A percentile compares a stretch with the other conserved stretches of the same genome.
Conservation (phyloP, 2,888 invertebrate genomes). For the Metopia argyrocephala region DNA sequence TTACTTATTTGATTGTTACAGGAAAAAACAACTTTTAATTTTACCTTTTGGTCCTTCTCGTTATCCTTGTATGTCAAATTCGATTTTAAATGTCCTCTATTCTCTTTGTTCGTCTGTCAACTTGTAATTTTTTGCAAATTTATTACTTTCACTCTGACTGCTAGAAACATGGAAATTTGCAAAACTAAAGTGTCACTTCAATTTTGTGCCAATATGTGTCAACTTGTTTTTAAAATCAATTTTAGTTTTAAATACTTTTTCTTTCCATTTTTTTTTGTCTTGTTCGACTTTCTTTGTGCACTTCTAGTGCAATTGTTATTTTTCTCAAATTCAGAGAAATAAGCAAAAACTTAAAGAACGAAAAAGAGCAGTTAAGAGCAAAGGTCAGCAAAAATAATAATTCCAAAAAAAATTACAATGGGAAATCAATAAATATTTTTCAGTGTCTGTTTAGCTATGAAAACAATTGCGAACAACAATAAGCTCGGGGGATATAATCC, state of each 20-base stretch:
- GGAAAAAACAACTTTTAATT: slow-evolving; percentile 20
- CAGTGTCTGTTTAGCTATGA: slow-evolving; percentile 37
- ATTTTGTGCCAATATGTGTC: slow-evolving; percentile 55
- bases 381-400: slow-evolving; percentile 60
- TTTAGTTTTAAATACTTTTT: background rate
- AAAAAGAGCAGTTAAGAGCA: slow-evolving; percentile 36
- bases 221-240: slow-evolving; percentile 12
- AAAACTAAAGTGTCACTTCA: slow-evolving; percentile 54
- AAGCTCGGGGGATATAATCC: slow-evolving; percentile 20
- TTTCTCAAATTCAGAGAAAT: slow-evolving; percentile 15
- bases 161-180: slow-evolving; percentile 16
- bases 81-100: background rate
- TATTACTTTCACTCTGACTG: slow-evolving; percentile 34
- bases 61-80: background rate
- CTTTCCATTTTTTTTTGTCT: background rate
- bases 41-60: background rate
- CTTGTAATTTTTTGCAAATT: slow-evolving; percentile 22
- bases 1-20: too few relatives aligned
- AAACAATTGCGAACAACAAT: slow-evolving; percentile 30
- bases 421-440: slow-evolving; percentile 48
- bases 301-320: slow-evolving; percentile 34
- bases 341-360: background rate
- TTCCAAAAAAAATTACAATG: slow-evolving; percentile 43
- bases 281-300: background rate
- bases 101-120: background rate